Conservation (phyloP, 2,113 vertebrate genomes). For the Lampris megalopsis region DNA sequence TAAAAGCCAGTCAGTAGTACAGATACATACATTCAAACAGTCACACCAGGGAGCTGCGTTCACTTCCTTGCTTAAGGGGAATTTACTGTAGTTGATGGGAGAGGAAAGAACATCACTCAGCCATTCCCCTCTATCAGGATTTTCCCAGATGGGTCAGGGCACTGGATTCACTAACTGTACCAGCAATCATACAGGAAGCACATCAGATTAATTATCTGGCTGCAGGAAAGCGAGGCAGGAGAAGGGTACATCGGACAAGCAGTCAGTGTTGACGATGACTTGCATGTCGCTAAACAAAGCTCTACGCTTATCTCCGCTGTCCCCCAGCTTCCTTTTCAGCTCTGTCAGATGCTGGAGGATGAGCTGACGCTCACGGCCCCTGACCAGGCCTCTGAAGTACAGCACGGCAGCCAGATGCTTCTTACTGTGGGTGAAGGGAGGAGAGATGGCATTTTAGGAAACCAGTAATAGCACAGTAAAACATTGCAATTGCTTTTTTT, state of each 20-base stretch:
- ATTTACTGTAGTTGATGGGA: too few relatives aligned
- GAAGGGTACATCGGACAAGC: conserved; percentile 56
- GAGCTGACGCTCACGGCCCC: conserved; percentile 64
- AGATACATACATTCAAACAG: too few relatives aligned
- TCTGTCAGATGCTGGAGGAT: conserved; percentile 62
- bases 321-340: conserved; percentile 40
- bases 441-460: neutral
- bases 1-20: too few relatives aligned
- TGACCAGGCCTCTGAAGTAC: conserved; percentile 72
- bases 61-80: too few relatives aligned
- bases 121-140: too few relatives aligned
- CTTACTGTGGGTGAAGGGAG: conserved; percentile 59
- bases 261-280: conserved; percentile 55
- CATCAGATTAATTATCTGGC: conserved; percentile 19
- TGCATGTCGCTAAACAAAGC: conserved; percentile 75
- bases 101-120: too few relatives aligned
- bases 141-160: too few relatives aligned
- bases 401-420: conserved; percentile 78
- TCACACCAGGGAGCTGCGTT: too few relatives aligned
- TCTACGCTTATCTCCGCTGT: neutral
- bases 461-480: too few relatives aligned
- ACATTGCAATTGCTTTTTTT: too few relatives aligned
- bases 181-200: neutral
- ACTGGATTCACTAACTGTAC: too few relatives aligned
- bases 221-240: conserved; percentile 49